Evolutionary conservation across 1,140 invertebrate species (phyloP), one percentile per base, ranked within the genome.

Genomic region (Spodoptera frugiperda): DNA sequence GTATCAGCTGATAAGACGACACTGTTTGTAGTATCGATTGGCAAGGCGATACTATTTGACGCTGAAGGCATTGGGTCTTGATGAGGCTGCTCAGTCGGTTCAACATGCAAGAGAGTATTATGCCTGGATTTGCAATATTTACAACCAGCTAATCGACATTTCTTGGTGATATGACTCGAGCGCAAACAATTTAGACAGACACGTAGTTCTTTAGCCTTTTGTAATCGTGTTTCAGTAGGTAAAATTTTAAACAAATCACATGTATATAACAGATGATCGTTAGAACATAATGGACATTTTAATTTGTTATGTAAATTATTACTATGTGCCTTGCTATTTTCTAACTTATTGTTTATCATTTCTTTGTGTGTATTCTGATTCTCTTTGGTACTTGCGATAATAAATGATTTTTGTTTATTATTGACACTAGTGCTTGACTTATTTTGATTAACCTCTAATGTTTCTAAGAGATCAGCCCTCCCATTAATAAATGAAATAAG

Each of bases 371-470:
- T 54, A 54, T 54, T 8, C 15, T 54, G 51, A 54, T 54, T 54
- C 6, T 17, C 51, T 54, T 54, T 54, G 51, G 51, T 54, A 54
- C 51, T 54, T 54, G 51, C 6, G 15, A 54, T 54, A 54, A 54
- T 54, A 54, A 54, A 54, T 11, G 59, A 61, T 61, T 61, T 61
- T 17, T 61, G 30, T 39, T 63, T 63, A 63, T 63, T 48, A 21
- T 63, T 59, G 11, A 21, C 30, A 39, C 17, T 59, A 59, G 19
- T 59, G 11, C 30, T 59, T 0, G 19, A 39, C 10, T 63, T 63
- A 19, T 63, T 63, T 8, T 54, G 51, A 63, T 63, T 63, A 46
- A 4, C 59, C 39, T 63, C 59, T 48, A 63, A 48, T 19, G 59
- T 63, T 63, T 48, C 33, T 19, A 63, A 33, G 30, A 63, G 25